A percentile compares a stretch with the other conserved stretches of the same genome.
Conservation (phyloP, 2,888 invertebrate genomes). For the Aporophyla lueneburgensis region DNA sequence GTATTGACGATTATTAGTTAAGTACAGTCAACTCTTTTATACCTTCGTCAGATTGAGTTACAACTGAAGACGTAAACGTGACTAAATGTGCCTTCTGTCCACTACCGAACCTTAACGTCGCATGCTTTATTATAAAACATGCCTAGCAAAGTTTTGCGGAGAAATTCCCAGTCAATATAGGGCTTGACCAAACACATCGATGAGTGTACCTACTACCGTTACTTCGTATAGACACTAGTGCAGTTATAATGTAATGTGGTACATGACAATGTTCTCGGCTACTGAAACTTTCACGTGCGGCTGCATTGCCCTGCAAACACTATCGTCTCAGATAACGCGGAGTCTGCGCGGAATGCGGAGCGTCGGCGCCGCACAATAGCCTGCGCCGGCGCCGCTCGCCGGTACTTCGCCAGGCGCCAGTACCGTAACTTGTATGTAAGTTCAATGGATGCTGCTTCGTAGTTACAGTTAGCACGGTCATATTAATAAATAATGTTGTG, state of each 20-base stretch:
- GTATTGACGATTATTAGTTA: not conserved
- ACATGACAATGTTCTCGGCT: slow-evolving; percentile 16
- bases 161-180: not conserved
- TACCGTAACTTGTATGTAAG: not conserved
- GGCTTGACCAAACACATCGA: not conserved
- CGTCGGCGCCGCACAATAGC: slow-evolving; percentile 49
- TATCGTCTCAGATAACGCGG: slow-evolving; percentile 26
- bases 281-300: slow-evolving; percentile 33
- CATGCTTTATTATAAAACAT: not conserved
- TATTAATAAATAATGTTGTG: not conserved
- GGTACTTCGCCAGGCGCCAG: not conserved
- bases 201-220: slow-evolving; percentile 2
- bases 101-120: not conserved
- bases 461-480: slow-evolving; percentile 4
- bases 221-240: not conserved
- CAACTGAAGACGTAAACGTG: not conserved
- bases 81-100: not conserved
- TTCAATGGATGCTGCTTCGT: not conserved
- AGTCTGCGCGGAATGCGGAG: slow-evolving; percentile 49
- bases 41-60: too few relatives aligned
- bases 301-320: not conserved
- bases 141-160: not conserved
- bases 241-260: slow-evolving; percentile 18
- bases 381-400: slow-evolving; percentile 26
- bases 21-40: not conserved